A percentile compares a stretch with the other conserved stretches of the same genome.
Conservation (phyloP, 1,140 invertebrate species). For the Drosophila murphyi region DNA sequence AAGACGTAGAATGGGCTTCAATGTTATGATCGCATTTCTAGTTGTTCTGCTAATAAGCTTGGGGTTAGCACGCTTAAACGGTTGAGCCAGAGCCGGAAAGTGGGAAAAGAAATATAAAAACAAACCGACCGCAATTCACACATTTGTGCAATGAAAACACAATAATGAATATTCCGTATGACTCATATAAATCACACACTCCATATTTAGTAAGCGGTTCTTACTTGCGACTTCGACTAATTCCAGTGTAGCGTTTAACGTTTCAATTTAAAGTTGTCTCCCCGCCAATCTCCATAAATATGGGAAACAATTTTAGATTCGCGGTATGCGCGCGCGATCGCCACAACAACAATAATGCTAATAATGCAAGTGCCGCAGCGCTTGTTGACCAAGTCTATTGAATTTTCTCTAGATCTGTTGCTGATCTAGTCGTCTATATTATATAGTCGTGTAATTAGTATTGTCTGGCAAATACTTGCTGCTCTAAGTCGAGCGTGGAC, state of each 20-base stretch:
- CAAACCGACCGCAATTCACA: slow-evolving; percentile 31
- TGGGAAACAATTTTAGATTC: slow-evolving; percentile 16
- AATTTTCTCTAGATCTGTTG: slow-evolving; percentile 30
- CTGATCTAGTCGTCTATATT: slow-evolving; percentile 37
- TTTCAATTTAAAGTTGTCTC: slow-evolving; percentile 19
- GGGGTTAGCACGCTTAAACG: slow-evolving; percentile 19
- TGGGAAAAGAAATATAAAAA: neutral
- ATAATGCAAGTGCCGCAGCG: slow-evolving; percentile 31
- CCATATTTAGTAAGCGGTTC: slow-evolving; percentile 4
- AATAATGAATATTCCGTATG: slow-evolving; percentile 23
- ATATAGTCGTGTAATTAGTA: slow-evolving; percentile 43
- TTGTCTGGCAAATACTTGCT: slow-evolving; percentile 46
- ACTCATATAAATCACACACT: neutral
- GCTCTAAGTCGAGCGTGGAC: slow-evolving; percentile 22
- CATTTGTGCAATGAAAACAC: slow-evolving; percentile 17
- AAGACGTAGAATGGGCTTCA: neutral
- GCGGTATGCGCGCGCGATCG: slow-evolving; percentile 39
- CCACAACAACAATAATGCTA: slow-evolving; percentile 25
- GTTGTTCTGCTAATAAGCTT: slow-evolving; percentile 9
- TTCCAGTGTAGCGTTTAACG: slow-evolving; percentile 26
- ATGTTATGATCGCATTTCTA: slow-evolving; percentile 1
- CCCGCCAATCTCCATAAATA: neutral
- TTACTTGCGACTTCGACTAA: slow-evolving; percentile 17
- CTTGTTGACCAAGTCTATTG: slow-evolving; percentile 56
- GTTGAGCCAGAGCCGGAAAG: slow-evolving; percentile 9